phyloP scores from a whole-genome alignment of 2,888 invertebrate species.

The Oeneis ivallda region DNA sequence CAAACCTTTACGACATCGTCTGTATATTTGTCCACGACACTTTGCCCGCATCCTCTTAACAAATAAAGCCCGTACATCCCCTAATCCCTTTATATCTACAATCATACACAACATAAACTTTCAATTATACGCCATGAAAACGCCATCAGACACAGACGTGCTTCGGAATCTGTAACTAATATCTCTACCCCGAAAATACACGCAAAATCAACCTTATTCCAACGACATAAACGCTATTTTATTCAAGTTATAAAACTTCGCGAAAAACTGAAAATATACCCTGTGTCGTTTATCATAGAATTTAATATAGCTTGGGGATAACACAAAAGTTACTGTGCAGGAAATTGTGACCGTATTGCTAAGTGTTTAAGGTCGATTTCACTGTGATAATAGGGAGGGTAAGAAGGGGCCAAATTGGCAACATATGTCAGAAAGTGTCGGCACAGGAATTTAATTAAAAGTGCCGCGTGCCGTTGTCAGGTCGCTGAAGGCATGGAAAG shows the following conservation, averaged over 20 bases:
- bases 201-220: conserved; percentile 35
- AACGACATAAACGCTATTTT: conserved; percentile 24
- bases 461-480: conserved; percentile 62
- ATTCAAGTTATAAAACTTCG: conserved; percentile 17
- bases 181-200: conserved; percentile 20
- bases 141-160: conserved; percentile 42
- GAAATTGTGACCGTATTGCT: conserved; percentile 43
- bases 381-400: not conserved
- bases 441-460: conserved; percentile 84
- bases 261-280: not conserved
- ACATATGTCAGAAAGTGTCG: conserved; percentile 76
- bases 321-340: conserved; percentile 19
- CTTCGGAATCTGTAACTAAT: conserved; percentile 40
- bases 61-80: conserved; percentile 13
- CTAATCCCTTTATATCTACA: conserved; percentile 34
- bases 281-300: not conserved
- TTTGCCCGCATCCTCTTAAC: conserved; percentile 6
- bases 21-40: not conserved
- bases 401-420: conserved; percentile 59
- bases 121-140: conserved; percentile 43
- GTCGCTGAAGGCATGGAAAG: conserved; percentile 44
- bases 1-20: not conserved
- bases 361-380: conserved; percentile 40
- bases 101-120: conserved; percentile 42
- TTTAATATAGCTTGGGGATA: not conserved